phyloP scores from a whole-genome alignment of 1,140 invertebrate species.

The Penaeus chinensis region DNA sequence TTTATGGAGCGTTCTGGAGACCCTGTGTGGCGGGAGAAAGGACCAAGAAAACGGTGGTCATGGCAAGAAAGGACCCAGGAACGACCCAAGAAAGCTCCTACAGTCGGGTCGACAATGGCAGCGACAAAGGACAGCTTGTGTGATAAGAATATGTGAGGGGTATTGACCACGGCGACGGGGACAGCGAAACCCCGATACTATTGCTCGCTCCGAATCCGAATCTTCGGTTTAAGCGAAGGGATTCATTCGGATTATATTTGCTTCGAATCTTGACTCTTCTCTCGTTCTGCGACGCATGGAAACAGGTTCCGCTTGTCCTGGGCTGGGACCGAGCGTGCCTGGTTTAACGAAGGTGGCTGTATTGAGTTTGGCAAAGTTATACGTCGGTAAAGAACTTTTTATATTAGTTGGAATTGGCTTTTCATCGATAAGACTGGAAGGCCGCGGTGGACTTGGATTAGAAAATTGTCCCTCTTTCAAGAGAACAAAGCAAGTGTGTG shows the following conservation, averaged over 20 bases:
- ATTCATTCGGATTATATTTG: no score
- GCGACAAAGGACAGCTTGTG: conserved; percentile 52
- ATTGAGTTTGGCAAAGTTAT: conserved; percentile 57
- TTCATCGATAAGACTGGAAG: conserved; percentile 46
- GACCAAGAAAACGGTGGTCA: conserved; percentile 61
- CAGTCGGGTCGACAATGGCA: conserved; percentile 49
- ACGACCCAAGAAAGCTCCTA: conserved; percentile 60
- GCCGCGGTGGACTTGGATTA: conserved; percentile 3
- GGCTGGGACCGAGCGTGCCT: background rate
- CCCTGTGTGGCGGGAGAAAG: conserved; percentile 59
- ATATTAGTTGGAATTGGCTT: conserved; percentile 54
- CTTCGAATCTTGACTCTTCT: no score
- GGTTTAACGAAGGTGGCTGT: conserved; percentile 34
- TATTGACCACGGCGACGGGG: conserved; percentile 5
- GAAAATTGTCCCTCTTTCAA: conserved; percentile 42
- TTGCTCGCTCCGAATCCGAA: background rate
- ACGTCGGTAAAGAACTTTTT: conserved; percentile 26
- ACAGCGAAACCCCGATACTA: conserved; percentile 36
- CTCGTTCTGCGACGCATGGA: no score
- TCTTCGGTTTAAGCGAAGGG: background rate
- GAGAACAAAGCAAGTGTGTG: background rate
- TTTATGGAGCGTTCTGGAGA: conserved; percentile 61
- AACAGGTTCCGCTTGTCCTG: no score
- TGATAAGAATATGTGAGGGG: conserved; percentile 58
- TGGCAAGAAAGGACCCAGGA: conserved; percentile 59